Evolutionary conservation across 2,797 vertebrate species (phyloP).

Genomic region (Labeo calbasu): DNA sequence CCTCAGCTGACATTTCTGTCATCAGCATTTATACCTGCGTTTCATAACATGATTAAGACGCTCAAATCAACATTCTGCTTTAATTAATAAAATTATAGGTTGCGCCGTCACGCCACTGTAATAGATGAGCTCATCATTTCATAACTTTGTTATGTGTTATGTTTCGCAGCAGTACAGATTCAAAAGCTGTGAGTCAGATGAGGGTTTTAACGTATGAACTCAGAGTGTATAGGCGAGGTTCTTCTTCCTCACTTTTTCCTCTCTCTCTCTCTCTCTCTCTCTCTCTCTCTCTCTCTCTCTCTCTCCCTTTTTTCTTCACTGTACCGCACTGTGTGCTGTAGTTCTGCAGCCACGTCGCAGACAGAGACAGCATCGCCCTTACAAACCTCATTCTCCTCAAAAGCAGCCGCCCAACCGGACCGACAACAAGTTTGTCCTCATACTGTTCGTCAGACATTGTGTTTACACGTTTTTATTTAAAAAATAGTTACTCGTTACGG

Average conservation of each 20-base stretch:
- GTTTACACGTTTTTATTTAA: not conserved
- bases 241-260: conserved; percentile 74
- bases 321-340: conserved; percentile 33
- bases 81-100: not conserved
- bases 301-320: conserved; percentile 2
- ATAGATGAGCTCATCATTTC: not conserved
- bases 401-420: not conserved
- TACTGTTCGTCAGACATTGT: not conserved
- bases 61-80: not conserved
- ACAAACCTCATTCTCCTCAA: not conserved
- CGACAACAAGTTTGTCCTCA: not conserved
- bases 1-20: conserved; percentile 1
- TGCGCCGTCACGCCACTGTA: no score
- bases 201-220: conserved; percentile 63
- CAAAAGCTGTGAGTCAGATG: conserved; percentile 56
- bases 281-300: conserved; percentile 31
- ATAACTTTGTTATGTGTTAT: not conserved
- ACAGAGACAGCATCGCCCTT: conserved; percentile 4
- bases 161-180: conserved; percentile 48
- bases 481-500: not conserved
- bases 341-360: conserved; percentile 51
- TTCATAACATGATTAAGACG: not conserved
- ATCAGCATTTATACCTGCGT: not conserved
- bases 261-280: conserved; percentile 43
- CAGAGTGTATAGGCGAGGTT: conserved; percentile 63